Evolutionary conservation across 2,888 invertebrate genomes (phyloP).

Genomic region (Machimus rusticus): DNA sequence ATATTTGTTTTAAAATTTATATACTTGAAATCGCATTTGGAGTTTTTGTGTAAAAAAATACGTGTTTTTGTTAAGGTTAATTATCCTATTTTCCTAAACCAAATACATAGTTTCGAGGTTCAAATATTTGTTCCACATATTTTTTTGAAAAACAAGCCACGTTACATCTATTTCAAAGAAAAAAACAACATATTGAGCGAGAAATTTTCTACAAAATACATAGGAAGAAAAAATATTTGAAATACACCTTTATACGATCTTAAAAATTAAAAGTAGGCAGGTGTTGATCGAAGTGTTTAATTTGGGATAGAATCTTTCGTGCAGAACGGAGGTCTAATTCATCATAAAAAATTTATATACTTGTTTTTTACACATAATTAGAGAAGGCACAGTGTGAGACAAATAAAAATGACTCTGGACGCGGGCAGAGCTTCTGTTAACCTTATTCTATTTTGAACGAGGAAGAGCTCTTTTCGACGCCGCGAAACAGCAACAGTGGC

Average conservation of each 20-base stretch:
- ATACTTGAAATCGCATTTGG: background rate
- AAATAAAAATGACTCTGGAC: background rate
- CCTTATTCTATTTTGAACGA: background rate
- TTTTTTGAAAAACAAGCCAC: background rate
- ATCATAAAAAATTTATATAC: background rate
- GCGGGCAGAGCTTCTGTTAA: background rate
- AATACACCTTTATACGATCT: background rate
- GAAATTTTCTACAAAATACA: background rate
- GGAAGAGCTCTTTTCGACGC: background rate
- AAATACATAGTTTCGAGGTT: background rate
- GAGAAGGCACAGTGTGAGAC: background rate
- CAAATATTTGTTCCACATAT: background rate
- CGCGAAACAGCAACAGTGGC: background rate
- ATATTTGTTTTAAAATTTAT: background rate
- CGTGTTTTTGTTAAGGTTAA: background rate
- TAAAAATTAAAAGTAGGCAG: background rate
- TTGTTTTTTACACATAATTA: background rate
- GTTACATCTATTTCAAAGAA: background rate
- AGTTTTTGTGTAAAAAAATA: background rate
- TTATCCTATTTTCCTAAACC: background rate
- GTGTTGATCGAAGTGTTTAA: background rate
- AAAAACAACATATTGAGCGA: background rate
- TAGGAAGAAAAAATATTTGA: background rate
- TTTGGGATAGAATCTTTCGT: background rate
- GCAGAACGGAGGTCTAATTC: background rate